Evolutionary conservation across 2,113 vertebrate species (phyloP).

Genomic region (Cisticola juncidis): DNA sequence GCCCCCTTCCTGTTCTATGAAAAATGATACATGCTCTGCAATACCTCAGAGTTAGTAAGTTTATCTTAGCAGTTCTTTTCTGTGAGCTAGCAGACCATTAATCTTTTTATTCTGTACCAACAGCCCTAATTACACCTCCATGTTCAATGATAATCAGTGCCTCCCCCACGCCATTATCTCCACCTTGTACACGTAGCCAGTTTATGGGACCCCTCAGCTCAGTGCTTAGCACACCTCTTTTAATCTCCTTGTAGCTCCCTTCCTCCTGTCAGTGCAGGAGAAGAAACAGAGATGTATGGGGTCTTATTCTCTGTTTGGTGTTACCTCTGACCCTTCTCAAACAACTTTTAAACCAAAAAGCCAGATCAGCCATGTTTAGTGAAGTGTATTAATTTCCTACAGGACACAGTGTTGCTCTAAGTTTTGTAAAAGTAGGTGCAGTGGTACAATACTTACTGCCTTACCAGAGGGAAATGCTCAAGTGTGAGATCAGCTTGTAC

Average conservation of each 20-base stretch:
- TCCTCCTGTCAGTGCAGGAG: neutral
- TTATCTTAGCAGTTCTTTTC: conserved; percentile 7
- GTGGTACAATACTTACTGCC: neutral
- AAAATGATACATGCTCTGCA: neutral
- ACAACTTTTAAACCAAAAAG: neutral
- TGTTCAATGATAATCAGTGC: neutral
- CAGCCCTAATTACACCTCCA: rapidly evolving
- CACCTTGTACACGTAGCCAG: rapidly evolving
- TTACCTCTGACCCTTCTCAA: neutral
- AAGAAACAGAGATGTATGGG: neutral
- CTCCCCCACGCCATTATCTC: neutral
- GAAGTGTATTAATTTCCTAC: neutral
- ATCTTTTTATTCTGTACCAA: neutral
- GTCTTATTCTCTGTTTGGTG: neutral
- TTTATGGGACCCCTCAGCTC: neutral
- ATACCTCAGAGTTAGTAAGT: neutral
- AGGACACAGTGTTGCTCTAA: neutral
- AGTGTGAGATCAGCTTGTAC: neutral
- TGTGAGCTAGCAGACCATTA: neutral
- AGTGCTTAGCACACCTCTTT: neutral
- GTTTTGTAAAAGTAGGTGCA: neutral
- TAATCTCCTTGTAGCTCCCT: neutral
- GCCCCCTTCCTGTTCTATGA: neutral
- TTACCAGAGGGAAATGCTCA: neutral
- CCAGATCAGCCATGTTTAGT: neutral